Evolutionary conservation across 2,797 vertebrate genomes (phyloP).

Genomic region (Cyclura pinguis): DNA sequence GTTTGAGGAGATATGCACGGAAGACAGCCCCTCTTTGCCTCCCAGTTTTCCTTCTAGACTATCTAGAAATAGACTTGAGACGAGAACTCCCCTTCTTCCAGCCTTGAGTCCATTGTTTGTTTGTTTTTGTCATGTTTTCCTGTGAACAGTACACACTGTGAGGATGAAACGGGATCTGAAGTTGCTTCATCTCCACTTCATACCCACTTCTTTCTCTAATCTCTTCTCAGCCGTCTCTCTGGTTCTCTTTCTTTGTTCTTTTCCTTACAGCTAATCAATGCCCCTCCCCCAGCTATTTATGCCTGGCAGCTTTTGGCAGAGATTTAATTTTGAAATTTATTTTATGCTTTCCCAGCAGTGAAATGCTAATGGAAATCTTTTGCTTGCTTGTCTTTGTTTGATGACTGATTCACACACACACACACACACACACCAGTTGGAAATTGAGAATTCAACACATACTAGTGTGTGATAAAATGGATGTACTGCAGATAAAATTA

Average conservation of each 20-base stretch:
- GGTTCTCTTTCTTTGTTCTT: constrained; percentile 5
- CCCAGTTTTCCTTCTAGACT: background rate
- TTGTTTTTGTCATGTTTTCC: background rate
- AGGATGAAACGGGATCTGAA: background rate
- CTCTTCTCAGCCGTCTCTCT: background rate
- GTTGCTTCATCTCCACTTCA: background rate
- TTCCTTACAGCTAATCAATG: background rate
- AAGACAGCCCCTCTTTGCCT: constrained; percentile 12
- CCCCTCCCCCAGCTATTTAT: background rate
- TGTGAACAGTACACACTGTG: background rate
- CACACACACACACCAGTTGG: too few species aligned
- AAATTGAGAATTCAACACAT: constrained; percentile 25
- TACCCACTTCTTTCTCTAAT: background rate
- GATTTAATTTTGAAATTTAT: background rate
- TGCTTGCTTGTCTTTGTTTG: background rate
- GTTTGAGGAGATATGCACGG: background rate
- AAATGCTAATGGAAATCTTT: constrained; percentile 31
- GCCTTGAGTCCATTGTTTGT: background rate
- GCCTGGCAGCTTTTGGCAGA: background rate
- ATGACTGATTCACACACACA: background rate
- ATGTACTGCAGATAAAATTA: background rate
- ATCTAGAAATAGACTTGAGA: background rate
- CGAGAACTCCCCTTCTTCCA: constrained; percentile 12
- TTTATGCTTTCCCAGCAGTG: constrained; percentile 15
- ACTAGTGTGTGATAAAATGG: background rate